Evolutionary conservation across 1,140 invertebrate genomes (phyloP).

Genomic region (Calephelis nemesis): DNA sequence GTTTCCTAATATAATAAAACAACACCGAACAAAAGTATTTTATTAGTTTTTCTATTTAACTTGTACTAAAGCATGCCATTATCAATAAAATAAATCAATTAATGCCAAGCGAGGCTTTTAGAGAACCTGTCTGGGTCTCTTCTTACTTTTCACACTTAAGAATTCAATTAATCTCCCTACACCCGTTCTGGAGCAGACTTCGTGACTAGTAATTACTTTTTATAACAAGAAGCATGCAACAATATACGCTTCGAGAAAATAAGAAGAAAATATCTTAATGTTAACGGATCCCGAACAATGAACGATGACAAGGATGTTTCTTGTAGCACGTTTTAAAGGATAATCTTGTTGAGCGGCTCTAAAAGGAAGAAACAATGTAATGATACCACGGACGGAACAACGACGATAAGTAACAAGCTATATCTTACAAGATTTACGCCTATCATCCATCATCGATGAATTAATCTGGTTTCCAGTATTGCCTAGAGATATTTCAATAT

Average conservation of each 20-base stretch:
- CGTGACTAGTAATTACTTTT: constrained; percentile 73
- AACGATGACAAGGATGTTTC: constrained; percentile 49
- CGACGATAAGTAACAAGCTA: constrained; percentile 48
- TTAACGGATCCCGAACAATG: constrained; percentile 58
- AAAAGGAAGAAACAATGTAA: constrained; percentile 28
- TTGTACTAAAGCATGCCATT: too few relatives aligned
- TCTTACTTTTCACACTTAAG: constrained; percentile 60
- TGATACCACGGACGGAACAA: constrained; percentile 46
- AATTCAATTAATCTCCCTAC: constrained; percentile 71
- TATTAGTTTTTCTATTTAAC: too few relatives aligned
- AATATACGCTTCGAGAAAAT: constrained; percentile 44
- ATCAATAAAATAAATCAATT: constrained; percentile 3
- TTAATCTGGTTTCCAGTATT: constrained; percentile 58
- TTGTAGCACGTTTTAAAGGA: constrained; percentile 38
- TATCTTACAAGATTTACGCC: constrained; percentile 60
- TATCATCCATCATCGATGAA: constrained; percentile 60
- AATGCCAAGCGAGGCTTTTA: constrained; percentile 7
- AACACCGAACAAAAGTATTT: too few relatives aligned
- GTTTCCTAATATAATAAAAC: too few relatives aligned
- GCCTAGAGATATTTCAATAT: constrained; percentile 69
- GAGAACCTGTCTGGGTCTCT: constrained; percentile 21
- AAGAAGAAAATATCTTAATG: constrained; percentile 42
- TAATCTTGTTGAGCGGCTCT: constrained; percentile 22
- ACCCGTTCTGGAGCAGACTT: constrained; percentile 50
- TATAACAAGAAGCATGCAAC: constrained; percentile 54